Base-by-base conservation (phyloP, 2,797 vertebrate genomes). In the Limosa lapponica region DNA sequence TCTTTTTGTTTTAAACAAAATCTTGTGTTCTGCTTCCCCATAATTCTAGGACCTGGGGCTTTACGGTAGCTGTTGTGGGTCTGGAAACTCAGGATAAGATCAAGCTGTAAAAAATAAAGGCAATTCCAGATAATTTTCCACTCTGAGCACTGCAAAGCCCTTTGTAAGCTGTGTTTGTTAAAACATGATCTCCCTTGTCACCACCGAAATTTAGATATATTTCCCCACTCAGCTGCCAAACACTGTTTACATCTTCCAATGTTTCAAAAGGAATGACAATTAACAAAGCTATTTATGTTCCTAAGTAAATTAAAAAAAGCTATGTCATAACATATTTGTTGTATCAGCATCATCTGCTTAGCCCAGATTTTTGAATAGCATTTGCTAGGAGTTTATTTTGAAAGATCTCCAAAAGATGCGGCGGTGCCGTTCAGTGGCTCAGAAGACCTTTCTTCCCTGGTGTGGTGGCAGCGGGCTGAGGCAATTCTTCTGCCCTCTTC, bases 311-410 rank as follows among this genome's bases (percentile, higher is more conserved):
- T 73, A 0, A 5, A 54, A 67, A 61, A 58, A 69, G 51, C 81
- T 39, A 41, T 72, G 74, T 84, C 70, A 72, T 81, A 70, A 69
- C 89, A 59, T 95, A 78, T 69, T 93, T 88, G n/a, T 81, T 88
- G 43, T 88, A 94, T 93, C 85, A 82, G 61, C 73, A 84, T 90
- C 72, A 95, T 94, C 87, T 91, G 65, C 93, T 90, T 51, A 88
- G 75, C 39, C 85, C 1, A 12, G 78, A 70, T 75, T 94, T 94
- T 95, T 90, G 48, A 84, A 74, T 24, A 94, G 44, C 36, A 22
- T 83, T 91, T 87, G 27, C 75, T 37, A 69, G 54, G 87, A 83
- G 87, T 82, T 93, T 87, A 55, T 87, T 89, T 90, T 96, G 95
- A 92, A 95, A 93, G 95, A 92, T 94, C 43, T 94, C 94, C 89